Percentiles rank a stretch among this genome's conserved stretches.
Evolutionary conservation across 2,888 invertebrate species (phyloP).

Genomic region (Polia nebulosa): DNA sequence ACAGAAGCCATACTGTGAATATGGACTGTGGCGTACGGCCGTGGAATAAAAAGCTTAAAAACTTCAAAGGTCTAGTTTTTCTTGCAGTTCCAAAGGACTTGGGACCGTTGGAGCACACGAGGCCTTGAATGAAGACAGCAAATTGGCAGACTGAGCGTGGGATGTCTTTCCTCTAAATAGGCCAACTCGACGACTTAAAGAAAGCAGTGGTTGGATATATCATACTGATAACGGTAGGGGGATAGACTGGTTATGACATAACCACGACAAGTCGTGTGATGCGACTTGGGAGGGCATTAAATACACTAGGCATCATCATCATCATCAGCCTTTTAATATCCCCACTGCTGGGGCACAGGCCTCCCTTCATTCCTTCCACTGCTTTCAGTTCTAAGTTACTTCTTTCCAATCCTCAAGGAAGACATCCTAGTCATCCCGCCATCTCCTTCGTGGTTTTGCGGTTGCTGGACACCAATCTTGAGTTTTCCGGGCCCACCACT

Average conservation of each 20-base stretch:
- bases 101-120: not conserved
- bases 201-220: too few species aligned
- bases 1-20: slow-evolving; percentile 28
- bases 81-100: not conserved
- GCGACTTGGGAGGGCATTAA: not conserved
- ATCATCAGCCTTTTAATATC: too few species aligned
- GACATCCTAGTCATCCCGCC: too few species aligned
- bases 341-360: too few species aligned
- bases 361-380: too few species aligned
- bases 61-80: not conserved
- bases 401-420: too few species aligned
- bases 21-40: slow-evolving; percentile 24
- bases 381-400: too few species aligned
- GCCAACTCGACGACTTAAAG: not conserved
- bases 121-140: not conserved
- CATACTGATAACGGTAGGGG: too few species aligned
- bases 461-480: too few species aligned
- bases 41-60: not conserved
- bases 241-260: not conserved
- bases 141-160: not conserved
- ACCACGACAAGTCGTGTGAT: not conserved
- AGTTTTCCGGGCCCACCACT: too few species aligned
- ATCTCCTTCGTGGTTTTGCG: too few species aligned
- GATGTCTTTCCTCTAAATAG: not conserved
- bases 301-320: too few species aligned